These are phyloP conservation scores for Pangasius larnaudii DNA, from an alignment of 2,797 vertebrate species.

Conservation along the genomic window DNA sequence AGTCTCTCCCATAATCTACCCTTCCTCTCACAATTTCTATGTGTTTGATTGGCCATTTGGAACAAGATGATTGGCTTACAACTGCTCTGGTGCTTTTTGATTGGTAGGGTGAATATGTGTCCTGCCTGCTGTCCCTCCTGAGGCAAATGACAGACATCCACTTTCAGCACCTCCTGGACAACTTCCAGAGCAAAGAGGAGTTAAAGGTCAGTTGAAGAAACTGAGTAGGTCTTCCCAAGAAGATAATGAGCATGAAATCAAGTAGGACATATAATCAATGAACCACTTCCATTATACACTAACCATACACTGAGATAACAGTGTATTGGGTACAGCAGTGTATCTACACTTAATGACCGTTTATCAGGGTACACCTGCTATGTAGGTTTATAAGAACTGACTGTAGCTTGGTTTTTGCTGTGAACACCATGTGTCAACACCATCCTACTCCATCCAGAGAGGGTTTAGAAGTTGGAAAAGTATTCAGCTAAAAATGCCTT, in stretches of 20 bases:
- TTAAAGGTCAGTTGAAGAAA: slow-evolving; percentile 82
- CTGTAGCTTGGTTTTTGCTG: not conserved
- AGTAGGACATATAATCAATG: not conserved
- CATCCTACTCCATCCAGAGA: not conserved
- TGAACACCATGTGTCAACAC: not conserved
- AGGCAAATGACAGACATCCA: slow-evolving; percentile 98
- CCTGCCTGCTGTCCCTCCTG: slow-evolving; percentile 95
- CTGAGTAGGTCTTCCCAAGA: not conserved
- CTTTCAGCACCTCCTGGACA: slow-evolving; percentile 96
- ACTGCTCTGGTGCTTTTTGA: slow-evolving; percentile 15
- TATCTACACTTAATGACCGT: not conserved
- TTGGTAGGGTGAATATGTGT: slow-evolving; percentile 94
- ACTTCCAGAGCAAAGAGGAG: slow-evolving; percentile 99
- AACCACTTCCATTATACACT: not conserved
- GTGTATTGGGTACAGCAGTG: not conserved
- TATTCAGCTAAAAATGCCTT: not conserved
- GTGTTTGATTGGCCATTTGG: slow-evolving; percentile 14
- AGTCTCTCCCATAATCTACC: not conserved
- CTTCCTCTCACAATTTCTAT: slow-evolving; percentile 25
- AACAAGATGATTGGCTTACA: slow-evolving; percentile 42
- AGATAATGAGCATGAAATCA: slow-evolving; percentile 13
- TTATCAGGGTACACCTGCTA: not conserved
- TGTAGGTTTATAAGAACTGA: not conserved
- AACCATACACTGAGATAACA: not conserved
- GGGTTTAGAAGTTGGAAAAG: not conserved